These are phyloP conservation scores for Xiphophorus couchianus DNA, from an alignment of 2,113 vertebrate species.

Conservation along the genomic window DNA sequence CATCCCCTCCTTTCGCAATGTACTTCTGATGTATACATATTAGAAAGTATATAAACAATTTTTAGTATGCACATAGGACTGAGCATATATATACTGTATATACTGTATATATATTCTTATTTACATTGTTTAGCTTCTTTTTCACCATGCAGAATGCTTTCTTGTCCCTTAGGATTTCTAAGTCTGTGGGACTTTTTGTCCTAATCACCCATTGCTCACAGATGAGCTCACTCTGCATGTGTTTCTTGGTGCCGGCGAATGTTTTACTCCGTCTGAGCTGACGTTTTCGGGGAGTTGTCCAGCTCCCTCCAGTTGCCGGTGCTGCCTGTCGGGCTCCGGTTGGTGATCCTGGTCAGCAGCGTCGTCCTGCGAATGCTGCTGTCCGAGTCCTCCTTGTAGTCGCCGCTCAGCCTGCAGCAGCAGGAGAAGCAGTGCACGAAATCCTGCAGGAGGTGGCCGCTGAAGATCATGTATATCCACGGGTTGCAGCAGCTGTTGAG, in stretches of 20 bases:
- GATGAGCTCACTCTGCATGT: not conserved
- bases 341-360: slow-evolving; percentile 83
- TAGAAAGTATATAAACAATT: not conserved
- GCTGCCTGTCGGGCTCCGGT: slow-evolving; percentile 86
- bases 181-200: not conserved
- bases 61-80: not conserved
- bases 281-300: slow-evolving; percentile 77
- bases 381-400: slow-evolving; percentile 88
- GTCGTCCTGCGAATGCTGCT: slow-evolving; percentile 88
- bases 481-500: slow-evolving; percentile 98
- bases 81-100: not conserved
- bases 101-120: not conserved
- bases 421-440: slow-evolving; percentile 87
- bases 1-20: not conserved
- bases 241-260: slow-evolving; percentile 5
- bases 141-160: not conserved
- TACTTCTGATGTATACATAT: not conserved
- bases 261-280: slow-evolving; percentile 77
- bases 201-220: slow-evolving; percentile 1
- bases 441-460: slow-evolving; percentile 94
- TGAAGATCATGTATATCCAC: slow-evolving; percentile 99
- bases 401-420: slow-evolving; percentile 76
- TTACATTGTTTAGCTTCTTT: not conserved
- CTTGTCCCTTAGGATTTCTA: not conserved
- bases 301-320: slow-evolving; percentile 82